These are phyloP conservation scores for Zosterops japonicus DNA, from an alignment of 2,113 vertebrate species.

Conservation along the genomic window DNA sequence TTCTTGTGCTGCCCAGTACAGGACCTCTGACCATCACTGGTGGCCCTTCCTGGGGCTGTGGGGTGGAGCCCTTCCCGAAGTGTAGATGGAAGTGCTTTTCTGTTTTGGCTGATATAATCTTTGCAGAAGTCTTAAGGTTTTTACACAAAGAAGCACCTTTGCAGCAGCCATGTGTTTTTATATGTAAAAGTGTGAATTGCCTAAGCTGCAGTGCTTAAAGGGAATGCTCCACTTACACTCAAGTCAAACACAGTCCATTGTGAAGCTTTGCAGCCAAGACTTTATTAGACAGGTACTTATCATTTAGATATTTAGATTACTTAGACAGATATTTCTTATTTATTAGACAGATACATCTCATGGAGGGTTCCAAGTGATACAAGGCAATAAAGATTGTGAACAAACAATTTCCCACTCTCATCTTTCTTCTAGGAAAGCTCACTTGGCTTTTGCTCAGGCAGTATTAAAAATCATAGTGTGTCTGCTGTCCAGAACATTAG, in stretches of 20 bases:
- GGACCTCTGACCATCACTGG: background rate
- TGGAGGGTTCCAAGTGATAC: background rate
- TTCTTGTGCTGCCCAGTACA: too few species aligned
- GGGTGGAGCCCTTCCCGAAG: background rate
- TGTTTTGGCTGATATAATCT: background rate
- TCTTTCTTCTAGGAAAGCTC: background rate
- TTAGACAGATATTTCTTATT: background rate
- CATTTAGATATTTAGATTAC: too few species aligned
- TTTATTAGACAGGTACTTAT: background rate
- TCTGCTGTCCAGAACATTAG: background rate
- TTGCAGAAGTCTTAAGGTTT: background rate
- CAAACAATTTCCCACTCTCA: background rate
- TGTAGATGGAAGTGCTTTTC: background rate
- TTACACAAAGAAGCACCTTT: background rate
- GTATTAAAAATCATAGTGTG: background rate
- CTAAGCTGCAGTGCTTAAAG: background rate
- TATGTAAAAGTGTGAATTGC: background rate
- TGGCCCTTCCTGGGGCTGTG: background rate
- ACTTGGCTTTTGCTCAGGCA: background rate
- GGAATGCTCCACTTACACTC: background rate
- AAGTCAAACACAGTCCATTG: background rate
- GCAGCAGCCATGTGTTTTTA: background rate
- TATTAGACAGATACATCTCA: background rate
- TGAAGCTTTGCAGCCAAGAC: background rate
- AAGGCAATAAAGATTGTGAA: background rate